phyloP scores from a whole-genome alignment of 2,113 vertebrate genomes.

The Quiscalus mexicanus region DNA sequence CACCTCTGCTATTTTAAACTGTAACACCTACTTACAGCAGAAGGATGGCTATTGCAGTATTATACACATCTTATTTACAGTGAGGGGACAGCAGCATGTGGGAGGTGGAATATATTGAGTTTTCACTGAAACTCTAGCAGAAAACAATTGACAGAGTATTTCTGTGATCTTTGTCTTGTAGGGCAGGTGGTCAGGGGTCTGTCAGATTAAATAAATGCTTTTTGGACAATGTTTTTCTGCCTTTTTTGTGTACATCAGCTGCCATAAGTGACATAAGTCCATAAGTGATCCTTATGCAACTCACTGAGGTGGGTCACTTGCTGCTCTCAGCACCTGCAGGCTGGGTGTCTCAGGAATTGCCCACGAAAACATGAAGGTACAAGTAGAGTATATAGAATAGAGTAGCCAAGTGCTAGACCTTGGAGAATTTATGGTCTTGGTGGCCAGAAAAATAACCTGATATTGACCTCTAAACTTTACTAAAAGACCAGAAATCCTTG shows the following conservation, averaged over 20 bases:
- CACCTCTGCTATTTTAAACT: constrained; percentile 41
- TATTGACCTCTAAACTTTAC: neutral
- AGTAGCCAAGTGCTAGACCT: neutral
- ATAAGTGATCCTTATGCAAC: neutral
- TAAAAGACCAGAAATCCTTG: neutral
- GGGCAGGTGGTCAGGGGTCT: neutral
- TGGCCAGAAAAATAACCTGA: neutral
- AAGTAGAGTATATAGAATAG: too few relatives aligned
- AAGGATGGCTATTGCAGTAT: neutral
- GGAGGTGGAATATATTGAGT: neutral
- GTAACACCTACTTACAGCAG: neutral
- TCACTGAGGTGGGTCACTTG: neutral
- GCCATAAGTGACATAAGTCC: neutral
- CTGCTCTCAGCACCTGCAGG: neutral
- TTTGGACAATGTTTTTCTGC: neutral
- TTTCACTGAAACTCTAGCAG: neutral
- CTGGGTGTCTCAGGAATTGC: neutral
- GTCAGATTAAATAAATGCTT: neutral
- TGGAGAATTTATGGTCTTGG: neutral
- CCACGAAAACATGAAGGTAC: neutral
- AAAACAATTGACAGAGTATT: neutral
- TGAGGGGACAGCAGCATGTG: neutral
- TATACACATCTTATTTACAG: neutral
- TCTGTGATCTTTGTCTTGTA: neutral
- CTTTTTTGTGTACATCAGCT: neutral